Base-by-base conservation (phyloP, 2,113 vertebrate genomes). In the Takifugu flavidus region DNA sequence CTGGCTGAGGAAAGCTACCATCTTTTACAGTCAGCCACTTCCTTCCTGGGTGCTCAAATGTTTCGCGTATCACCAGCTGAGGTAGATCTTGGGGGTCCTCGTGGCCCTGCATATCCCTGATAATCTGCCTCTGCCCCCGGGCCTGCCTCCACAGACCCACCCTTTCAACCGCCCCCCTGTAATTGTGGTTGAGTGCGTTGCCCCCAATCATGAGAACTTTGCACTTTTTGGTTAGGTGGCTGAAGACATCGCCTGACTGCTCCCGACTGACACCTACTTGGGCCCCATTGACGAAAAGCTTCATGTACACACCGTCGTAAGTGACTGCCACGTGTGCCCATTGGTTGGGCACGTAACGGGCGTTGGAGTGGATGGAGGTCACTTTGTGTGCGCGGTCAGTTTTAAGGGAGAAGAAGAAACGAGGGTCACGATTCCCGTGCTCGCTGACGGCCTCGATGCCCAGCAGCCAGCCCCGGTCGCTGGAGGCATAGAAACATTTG, bases 401-500 rank as follows among this genome's bases (percentile, higher is more conserved):
- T 91, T 96, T 98, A 64, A 99, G 91, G 50, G 95, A 97, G 90
- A 99, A 99, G 90, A 98, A 99, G 91, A 95, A 96, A 53, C 95
- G 96, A n/a, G 96, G 95, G 73, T 98, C 95, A 77, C 94, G 94
- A 78, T 94, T 96, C 70, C 94, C 93, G 69, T 96, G 91, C 84
- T 98, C 95, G 60, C 94, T 94, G 80, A 95, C 73, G 54, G 95
- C 92, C 89, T 94, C 93, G 90, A 99, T 96, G 57, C 97, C 97
- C 82, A 99, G 90, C 75, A 95, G 90, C 97, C 97, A 99, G 83
- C 97, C 97, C 77, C 95, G 93, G 89, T 99, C 96, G 62, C 94
- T 94, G 49, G 95, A 95, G 83, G 94, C 94, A 72, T 97, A 98
- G 91, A 96, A 98, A 89, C 96, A 99, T 90, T 98, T 98, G 92